Evolutionary conservation across 2,888 invertebrate genomes (phyloP).

Genomic region (Phragmatobia fuliginosa): DNA sequence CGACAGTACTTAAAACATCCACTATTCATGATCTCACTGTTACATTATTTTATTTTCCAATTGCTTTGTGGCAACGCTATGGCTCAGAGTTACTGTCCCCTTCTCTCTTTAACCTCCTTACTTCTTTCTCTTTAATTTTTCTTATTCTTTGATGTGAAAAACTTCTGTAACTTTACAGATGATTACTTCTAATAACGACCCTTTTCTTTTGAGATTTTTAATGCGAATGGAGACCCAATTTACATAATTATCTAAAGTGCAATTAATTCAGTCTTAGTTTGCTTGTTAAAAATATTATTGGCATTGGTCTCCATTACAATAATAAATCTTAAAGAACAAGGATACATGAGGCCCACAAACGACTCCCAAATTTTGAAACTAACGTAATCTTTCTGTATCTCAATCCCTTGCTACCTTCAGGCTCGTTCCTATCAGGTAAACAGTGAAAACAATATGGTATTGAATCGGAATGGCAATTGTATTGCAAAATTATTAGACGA

Average conservation of each 20-base stretch:
- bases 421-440: slow-evolving; percentile 96
- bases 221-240: slow-evolving; percentile 53
- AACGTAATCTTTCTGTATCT: slow-evolving; percentile 87
- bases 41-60: slow-evolving; percentile 76
- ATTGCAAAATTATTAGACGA: slow-evolving; percentile 84
- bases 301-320: slow-evolving; percentile 43
- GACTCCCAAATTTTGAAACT: slow-evolving; percentile 75
- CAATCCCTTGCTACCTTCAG: slow-evolving; percentile 91
- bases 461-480: slow-evolving; percentile 84
- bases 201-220: slow-evolving; percentile 56
- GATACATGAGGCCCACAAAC: slow-evolving; percentile 55
- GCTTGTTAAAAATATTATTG: slow-evolving; percentile 17
- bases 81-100: slow-evolving; percentile 69
- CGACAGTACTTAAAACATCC: slow-evolving; percentile 62
- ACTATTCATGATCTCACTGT: slow-evolving; percentile 74
- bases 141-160: slow-evolving; percentile 54
- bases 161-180: slow-evolving; percentile 40
- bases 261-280: slow-evolving; percentile 5
- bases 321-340: slow-evolving; percentile 51
- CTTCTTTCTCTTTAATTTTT: slow-evolving; percentile 47
- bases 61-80: slow-evolving; percentile 86
- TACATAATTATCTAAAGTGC: slow-evolving; percentile 4
- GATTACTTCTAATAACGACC: slow-evolving; percentile 38
- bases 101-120: slow-evolving; percentile 53
- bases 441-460: slow-evolving; percentile 82